Base-by-base conservation (phyloP, 2,888 invertebrate species). In the Monopis laevigella region DNA sequence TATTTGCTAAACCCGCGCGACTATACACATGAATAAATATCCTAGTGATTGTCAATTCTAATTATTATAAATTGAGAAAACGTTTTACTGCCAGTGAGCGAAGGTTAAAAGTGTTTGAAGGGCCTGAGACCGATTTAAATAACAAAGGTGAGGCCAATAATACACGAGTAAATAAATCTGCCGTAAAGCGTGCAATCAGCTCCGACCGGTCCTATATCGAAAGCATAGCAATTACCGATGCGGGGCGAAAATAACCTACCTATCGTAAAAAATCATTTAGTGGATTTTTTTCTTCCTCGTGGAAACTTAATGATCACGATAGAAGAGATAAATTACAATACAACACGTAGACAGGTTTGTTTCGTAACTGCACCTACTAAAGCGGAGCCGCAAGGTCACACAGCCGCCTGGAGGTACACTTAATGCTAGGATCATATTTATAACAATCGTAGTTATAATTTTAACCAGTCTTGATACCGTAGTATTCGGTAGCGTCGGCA, bases 391-490 rank as follows among this genome's bases (percentile, higher is more conserved):
- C 68, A 68, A 70, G 69, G 70, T 63, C 66, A 55, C 48, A 41
- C 36, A 34, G 43, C 43, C 44, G 58, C 62, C 54, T 46, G 51
- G 11, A 49, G 60, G 56, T 27, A 45, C 43, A 41, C 51, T 55
- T 58, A 54, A 62, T 59, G 54, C 55, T 59, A 51, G 56, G 57
- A 63, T 62, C 56, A 59, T 62, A 59, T 62, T 59, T 62, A 65
- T 62, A 65, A 65, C 59, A 62, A 65, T 61, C 53, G 54, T 61
- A 58, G 51, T 56, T 55, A 56, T 58, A 56, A 63, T 65, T 62
- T 52, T 49, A 52, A 60, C 58, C 54, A 54, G 58, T 56, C 51
- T 45, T 40, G 43, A 44, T 46, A 39, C 41, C 43, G 38, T 29
- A 41, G 40, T 35, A 19, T 30, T 29, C 28, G 17, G 53, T 48